Evolutionary conservation across 1,140 invertebrate species (phyloP), one percentile per base, ranked within the genome.

Genomic region (Drosophila murphyi): DNA sequence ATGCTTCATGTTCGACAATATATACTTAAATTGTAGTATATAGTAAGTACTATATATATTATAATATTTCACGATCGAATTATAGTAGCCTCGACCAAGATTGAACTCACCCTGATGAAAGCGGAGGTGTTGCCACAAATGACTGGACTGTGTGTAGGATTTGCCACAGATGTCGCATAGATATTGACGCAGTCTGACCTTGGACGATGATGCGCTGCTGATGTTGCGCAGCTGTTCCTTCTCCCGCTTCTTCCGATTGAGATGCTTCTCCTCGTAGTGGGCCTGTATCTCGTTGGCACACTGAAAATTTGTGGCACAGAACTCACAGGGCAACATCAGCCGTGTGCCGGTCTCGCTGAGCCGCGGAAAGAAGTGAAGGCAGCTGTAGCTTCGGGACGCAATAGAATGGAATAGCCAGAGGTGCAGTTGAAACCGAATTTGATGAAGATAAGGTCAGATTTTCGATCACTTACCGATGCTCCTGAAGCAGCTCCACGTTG

Each of bases 141-240:
- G 94, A 47, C 94, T 94, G 0, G 94, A 94, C 80, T 95, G 94
- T 0, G 94, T 94, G 69, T 95, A 95, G 35, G 94, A 94, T 47
- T 94, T 93, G 3, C 94, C 94, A 67, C 94, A 95, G 41, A 94
- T 93, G 56, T 95, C 94, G 61, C 94, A 95, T 5, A 95, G 92
- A 62, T 94, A 95, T 29, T 94, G 94, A 41, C 94, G 92, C n/a
- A 79, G 32, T 8, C 83, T 82, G 0, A 72, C 76, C 29, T 74
- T 69, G 8, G 50, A 28, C 0, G 51, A 7, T 0, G 51, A 7
- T 0, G 45, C 4, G 3, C 55, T 31, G 5, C 55, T 55, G 29
- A 12, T 56, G 31, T 35, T 74, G 1, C 86, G 81, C 5, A 72
- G 3, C 5, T 92, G 4, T 7, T 92, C 87, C 59, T 88, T 93